Evolutionary conservation across 2,797 vertebrate genomes (phyloP).

Genomic region (Arremon aurantiirostris): DNA sequence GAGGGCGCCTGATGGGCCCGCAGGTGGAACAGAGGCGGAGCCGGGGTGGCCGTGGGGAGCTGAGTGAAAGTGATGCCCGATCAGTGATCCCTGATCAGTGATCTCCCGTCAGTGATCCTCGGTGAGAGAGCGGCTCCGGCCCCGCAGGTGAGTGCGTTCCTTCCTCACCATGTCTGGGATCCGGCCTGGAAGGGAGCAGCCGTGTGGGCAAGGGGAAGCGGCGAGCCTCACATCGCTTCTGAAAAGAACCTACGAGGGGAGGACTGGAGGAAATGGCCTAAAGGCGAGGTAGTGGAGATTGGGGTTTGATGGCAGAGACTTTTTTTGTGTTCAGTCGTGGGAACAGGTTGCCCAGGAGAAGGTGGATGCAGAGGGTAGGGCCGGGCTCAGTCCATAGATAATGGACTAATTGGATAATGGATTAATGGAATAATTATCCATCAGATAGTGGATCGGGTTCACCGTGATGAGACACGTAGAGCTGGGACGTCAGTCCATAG

Average conservation of each 20-base stretch:
- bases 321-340: background rate
- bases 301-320: background rate
- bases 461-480: fast-evolving
- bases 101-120: too few relatives aligned
- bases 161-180: too few relatives aligned
- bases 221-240: background rate
- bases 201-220: too few relatives aligned
- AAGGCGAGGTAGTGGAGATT: background rate
- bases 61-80: fast-evolving
- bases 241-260: background rate
- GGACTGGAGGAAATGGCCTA: background rate
- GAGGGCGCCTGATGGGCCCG: background rate
- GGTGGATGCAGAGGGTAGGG: background rate
- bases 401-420: background rate
- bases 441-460: fast-evolving
- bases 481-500: fast-evolving
- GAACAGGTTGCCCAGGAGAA: background rate
- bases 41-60: fast-evolving
- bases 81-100: fast-evolving
- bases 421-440: background rate
- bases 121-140: too few relatives aligned
- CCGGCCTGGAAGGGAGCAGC: background rate
- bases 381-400: background rate
- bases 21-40: fast-evolving
- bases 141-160: background rate